phyloP scores from a whole-genome alignment of 2,797 vertebrate genomes.

The Echeneis naucrates region DNA sequence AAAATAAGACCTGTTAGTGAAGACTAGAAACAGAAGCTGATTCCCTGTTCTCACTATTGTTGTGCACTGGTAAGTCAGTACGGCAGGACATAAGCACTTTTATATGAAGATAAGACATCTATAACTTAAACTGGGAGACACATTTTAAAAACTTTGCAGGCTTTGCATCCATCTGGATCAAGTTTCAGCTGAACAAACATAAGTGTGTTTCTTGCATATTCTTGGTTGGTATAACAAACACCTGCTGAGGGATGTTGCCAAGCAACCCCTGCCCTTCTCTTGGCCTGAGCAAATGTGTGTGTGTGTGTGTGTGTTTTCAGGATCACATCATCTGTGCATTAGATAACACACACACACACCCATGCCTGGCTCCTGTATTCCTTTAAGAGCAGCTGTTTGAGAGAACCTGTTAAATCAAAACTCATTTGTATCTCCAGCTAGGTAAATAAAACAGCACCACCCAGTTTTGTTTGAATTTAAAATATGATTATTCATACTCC shows the following conservation, averaged over 20 bases:
- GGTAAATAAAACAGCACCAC: not conserved
- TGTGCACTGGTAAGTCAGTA: not conserved
- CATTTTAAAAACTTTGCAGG: not conserved
- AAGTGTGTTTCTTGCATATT: constrained; percentile 20
- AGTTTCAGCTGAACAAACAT: constrained; percentile 19
- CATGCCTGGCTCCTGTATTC: not conserved
- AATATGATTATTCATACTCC: not conserved
- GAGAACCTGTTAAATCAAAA: not conserved
- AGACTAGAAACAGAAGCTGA: not conserved
- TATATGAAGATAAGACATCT: not conserved
- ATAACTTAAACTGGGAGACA: not conserved
- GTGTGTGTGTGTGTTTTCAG: constrained; percentile 49
- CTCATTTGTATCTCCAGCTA: not conserved
- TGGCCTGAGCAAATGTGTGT: constrained; percentile 46
- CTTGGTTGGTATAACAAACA: constrained; percentile 55
- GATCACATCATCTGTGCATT: constrained; percentile 40
- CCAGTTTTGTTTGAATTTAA: not conserved
- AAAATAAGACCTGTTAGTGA: not conserved
- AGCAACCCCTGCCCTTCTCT: constrained; percentile 66
- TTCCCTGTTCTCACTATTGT: not conserved
- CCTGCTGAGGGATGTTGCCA: constrained; percentile 64
- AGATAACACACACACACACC: constrained; percentile 14
- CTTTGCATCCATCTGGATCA: constrained; percentile 24
- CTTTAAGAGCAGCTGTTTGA: not conserved
- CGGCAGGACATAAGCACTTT: not conserved